A percentile compares a stretch with the other conserved stretches of the same genome.
Evolutionary conservation across 2,113 vertebrate species (phyloP).

Genomic region (Peromyscus polionotus): DNA sequence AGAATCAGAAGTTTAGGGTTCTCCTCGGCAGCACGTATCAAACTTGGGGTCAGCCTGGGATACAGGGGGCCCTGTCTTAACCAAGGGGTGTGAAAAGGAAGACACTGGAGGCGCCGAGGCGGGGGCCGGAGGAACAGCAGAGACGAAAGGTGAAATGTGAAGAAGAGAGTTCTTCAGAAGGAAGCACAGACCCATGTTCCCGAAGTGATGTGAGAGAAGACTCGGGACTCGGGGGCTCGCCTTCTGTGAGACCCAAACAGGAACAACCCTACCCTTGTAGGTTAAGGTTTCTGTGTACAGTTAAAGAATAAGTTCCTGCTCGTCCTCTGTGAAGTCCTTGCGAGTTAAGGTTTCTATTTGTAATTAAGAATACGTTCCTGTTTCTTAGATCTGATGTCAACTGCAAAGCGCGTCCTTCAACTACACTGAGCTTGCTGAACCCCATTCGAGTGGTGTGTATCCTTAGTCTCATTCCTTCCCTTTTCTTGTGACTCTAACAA

Average conservation of each 20-base stretch:
- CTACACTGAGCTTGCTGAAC: background rate
- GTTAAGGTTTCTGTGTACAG: background rate
- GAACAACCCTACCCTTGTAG: background rate
- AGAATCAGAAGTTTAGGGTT: background rate
- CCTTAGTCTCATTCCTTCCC: background rate
- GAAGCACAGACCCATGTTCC: background rate
- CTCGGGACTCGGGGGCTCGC: background rate
- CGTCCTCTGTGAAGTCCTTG: background rate
- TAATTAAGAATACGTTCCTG: background rate
- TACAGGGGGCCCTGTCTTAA: background rate
- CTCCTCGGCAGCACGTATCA: background rate
- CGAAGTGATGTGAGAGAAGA: background rate
- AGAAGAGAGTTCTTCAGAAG: background rate
- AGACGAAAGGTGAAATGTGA: background rate
- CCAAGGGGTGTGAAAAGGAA: background rate
- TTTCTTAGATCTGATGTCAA: background rate
- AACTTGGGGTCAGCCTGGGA: too few relatives aligned
- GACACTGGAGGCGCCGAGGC: background rate
- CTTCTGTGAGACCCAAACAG: background rate
- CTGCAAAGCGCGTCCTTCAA: background rate
- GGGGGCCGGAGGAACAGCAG: accelerated
- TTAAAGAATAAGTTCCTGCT: background rate
- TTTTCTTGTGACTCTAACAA: background rate
- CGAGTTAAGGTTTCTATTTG: background rate
- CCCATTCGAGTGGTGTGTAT: background rate